Conservation (phyloP, 2,113 vertebrate genomes). For the Proteles cristata region DNA sequence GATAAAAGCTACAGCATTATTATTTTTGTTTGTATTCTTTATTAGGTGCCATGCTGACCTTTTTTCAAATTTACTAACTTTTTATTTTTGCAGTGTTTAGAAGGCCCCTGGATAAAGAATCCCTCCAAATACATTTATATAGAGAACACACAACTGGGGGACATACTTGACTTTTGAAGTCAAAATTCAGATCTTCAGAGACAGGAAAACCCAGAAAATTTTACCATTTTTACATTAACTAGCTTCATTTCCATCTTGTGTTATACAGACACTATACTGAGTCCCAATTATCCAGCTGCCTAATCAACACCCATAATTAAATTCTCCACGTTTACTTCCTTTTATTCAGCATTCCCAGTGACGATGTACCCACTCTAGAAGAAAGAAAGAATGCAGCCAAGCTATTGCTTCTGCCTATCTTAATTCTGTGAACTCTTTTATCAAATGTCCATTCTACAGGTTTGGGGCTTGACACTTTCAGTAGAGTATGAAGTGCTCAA, state of each 20-base stretch:
- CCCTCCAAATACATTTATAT: background rate
- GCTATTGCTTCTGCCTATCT: background rate
- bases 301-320: conserved; percentile 72
- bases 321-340: conserved; percentile 28
- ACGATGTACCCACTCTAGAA: conserved; percentile 16
- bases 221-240: conserved; percentile 15
- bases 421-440: conserved; percentile 20
- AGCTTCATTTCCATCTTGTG: conserved; percentile 36
- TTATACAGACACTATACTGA: background rate
- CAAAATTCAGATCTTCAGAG: conserved; percentile 37
- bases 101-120: conserved; percentile 12
- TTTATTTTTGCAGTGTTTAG: conserved; percentile 18
- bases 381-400: conserved; percentile 6
- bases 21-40: background rate
- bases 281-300: conserved; percentile 60
- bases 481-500: background rate
- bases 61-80: background rate
- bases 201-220: conserved; percentile 26
- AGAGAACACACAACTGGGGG: background rate
- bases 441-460: background rate
- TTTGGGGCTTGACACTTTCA: background rate
- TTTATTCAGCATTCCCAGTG: conserved; percentile 44
- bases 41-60: background rate
- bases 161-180: background rate
- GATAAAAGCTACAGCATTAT: background rate